Percentiles rank a stretch among this genome's conserved stretches.
These are phyloP conservation scores for Cyprinodon variegatus DNA, from an alignment of 2,113 vertebrate species.

Conservation along the genomic window DNA sequence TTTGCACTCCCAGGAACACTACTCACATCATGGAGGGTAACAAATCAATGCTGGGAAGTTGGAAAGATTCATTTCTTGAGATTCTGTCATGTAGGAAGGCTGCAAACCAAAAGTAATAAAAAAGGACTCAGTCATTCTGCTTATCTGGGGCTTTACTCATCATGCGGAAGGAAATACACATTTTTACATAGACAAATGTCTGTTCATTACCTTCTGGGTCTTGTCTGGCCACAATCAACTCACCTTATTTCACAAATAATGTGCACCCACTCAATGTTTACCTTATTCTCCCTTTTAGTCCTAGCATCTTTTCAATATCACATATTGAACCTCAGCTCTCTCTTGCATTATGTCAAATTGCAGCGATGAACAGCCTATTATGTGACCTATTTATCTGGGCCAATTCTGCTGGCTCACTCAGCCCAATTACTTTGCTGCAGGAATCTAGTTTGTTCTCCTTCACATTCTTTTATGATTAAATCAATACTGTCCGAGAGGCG, in stretches of 20 bases:
- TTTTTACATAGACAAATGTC: background rate
- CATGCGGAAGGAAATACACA: background rate
- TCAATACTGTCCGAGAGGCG: conserved; percentile 55
- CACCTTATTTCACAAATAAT: background rate
- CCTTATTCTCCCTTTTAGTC: conserved; percentile 1
- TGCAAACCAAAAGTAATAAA: background rate
- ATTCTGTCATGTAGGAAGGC: background rate
- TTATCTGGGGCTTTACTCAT: background rate
- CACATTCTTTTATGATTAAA: conserved; percentile 66
- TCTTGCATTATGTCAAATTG: conserved; percentile 76
- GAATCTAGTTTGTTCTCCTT: conserved; percentile 65
- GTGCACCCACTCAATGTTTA: background rate
- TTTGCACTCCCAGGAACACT: background rate
- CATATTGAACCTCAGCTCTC: conserved; percentile 50
- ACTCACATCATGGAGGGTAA: background rate
- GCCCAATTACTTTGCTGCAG: conserved; percentile 78
- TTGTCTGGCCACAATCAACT: no score
- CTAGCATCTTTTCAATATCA: conserved; percentile 8
- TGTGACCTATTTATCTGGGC: conserved; percentile 84
- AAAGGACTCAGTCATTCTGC: background rate
- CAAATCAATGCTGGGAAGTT: background rate
- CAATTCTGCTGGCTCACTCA: conserved; percentile 78
- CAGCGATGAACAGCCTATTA: conserved; percentile 82
- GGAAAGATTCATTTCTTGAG: background rate
- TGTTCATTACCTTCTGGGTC: no score